Percentiles rank a stretch among this genome's conserved stretches.
These are phyloP conservation scores for Eulacestoma nigropectus DNA, from an alignment of 2,113 vertebrate species.

Conservation along the genomic window DNA sequence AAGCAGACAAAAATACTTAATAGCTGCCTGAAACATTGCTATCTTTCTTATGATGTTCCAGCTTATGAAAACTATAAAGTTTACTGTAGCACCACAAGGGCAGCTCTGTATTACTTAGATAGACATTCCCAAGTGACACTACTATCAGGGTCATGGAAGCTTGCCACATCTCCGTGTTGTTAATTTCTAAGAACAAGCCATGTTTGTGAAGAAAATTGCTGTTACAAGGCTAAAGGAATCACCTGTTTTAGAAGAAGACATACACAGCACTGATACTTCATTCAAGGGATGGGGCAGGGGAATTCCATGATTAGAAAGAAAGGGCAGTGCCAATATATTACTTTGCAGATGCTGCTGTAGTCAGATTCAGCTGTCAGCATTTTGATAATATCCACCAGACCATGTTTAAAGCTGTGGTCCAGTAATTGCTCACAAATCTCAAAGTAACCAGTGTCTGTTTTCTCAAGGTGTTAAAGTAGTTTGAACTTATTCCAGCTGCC, in stretches of 20 bases:
- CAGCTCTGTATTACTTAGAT: conserved; percentile 67
- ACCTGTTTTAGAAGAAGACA: conserved; percentile 21
- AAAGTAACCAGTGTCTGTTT: background rate
- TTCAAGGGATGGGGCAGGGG: background rate
- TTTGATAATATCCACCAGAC: background rate
- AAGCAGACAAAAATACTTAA: background rate
- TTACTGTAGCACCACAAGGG: conserved; percentile 54
- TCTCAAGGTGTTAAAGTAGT: background rate
- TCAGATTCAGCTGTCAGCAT: background rate
- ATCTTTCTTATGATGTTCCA: background rate
- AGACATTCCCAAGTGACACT: conserved; percentile 45
- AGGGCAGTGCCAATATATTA: background rate
- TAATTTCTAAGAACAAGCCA: conserved; percentile 68
- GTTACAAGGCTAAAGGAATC: conserved; percentile 56
- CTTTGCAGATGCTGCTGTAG: background rate
- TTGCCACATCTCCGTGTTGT: background rate
- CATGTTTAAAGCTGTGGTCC: background rate
- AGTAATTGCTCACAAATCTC: background rate
- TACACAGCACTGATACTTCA: background rate
- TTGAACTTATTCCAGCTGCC: background rate
- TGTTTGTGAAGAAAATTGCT: conserved; percentile 54
- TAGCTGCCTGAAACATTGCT: background rate
- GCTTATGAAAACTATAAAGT: background rate
- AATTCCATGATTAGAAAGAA: background rate
- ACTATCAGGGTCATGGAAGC: conserved; percentile 47